Evolutionary conservation across 2,888 invertebrate genomes (phyloP), one percentile per base, ranked within the genome.

Genomic region (Papilio demoleus): DNA sequence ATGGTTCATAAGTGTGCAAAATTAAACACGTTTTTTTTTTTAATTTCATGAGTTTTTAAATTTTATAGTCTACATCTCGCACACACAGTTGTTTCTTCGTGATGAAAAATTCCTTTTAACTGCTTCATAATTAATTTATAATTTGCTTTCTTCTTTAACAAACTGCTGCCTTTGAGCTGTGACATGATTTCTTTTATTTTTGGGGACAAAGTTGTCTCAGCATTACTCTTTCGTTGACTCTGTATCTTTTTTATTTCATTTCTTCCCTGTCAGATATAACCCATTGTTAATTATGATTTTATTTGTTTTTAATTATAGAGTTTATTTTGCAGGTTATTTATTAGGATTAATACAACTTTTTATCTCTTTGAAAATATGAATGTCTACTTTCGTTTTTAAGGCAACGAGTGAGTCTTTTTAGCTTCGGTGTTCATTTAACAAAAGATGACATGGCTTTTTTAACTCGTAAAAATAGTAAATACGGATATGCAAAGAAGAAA

Each of bases 51-150:
- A n/a, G 50, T 34, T 27, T 58, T 34, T 5, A 0, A 58, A 36
- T 31, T 36, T 61, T 45, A 31, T 17, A 69, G 8, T 70, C 67
- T 77, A 72, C 84, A 85, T 71, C 75, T 76, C 50, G 75, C 67
- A 69, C 83, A 83, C n/a, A 68, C 73, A 14, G 74, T 70, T n/a
- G 72, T 50, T 27, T 70, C 69, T 9, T 80, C 77, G 1, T 80
- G 77, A 8, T 81, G 81, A 68, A 82, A 88, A 2, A 81, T 72
- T 4, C 76, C 42, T 74, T 84, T 83, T 75, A 88, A 73, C 71
- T 84, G 79, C 12, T 74, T 61, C 68, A 87, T 19, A 4, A 87
- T 60, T 8, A 72, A 63, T 60, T 79, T 74, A 70, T 80, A 79
- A 42, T 76, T 67, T 1, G 70, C 27, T 70, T 85, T 81, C 67